phyloP scores from a whole-genome alignment of 2,888 invertebrate genomes.

The Liodrosophila aerea region DNA sequence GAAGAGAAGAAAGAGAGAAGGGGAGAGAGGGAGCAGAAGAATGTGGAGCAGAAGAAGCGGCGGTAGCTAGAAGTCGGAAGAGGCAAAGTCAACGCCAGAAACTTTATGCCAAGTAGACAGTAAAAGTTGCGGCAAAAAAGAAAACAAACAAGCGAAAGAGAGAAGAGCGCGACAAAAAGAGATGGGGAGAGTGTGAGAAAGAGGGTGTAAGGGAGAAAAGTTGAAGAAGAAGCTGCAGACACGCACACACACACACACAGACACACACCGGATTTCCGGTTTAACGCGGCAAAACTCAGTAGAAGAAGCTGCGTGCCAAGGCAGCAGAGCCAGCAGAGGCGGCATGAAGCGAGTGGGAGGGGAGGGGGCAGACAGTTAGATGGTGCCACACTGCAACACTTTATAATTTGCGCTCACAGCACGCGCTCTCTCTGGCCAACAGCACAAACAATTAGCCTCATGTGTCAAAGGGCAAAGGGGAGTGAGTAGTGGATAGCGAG shows the following conservation, averaged over 20 bases:
- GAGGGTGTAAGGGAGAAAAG: slow-evolving; percentile 1
- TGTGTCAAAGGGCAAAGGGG: slow-evolving; percentile 67
- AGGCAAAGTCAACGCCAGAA: slow-evolving; percentile 22
- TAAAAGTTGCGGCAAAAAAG: slow-evolving; percentile 57
- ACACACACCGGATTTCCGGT: slow-evolving; percentile 65
- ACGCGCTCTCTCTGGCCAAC: slow-evolving; percentile 29
- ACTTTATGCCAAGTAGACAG: slow-evolving; percentile 49
- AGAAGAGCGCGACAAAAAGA: neutral
- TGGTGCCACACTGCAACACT: slow-evolving; percentile 62
- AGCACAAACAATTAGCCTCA: slow-evolving; percentile 68
- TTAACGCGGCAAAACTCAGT: slow-evolving; percentile 46
- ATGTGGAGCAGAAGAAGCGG: neutral
- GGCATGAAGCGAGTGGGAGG: neutral
- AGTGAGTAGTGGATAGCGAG: neutral
- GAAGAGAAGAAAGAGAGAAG: slow-evolving; percentile 8
- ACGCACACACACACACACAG: slow-evolving; percentile 7
- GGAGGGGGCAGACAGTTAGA: neutral
- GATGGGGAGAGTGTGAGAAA: slow-evolving; percentile 6
- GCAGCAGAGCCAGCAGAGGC: neutral
- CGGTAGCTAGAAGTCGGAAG: neutral
- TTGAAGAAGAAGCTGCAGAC: too few relatives aligned
- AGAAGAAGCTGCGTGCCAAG: neutral
- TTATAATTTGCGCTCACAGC: slow-evolving; percentile 62
- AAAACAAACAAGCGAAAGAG: slow-evolving; percentile 27
- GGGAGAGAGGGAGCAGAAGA: neutral